Evolutionary conservation across 1,140 invertebrate species (phyloP).

Genomic region (Ceratina calcarata): DNA sequence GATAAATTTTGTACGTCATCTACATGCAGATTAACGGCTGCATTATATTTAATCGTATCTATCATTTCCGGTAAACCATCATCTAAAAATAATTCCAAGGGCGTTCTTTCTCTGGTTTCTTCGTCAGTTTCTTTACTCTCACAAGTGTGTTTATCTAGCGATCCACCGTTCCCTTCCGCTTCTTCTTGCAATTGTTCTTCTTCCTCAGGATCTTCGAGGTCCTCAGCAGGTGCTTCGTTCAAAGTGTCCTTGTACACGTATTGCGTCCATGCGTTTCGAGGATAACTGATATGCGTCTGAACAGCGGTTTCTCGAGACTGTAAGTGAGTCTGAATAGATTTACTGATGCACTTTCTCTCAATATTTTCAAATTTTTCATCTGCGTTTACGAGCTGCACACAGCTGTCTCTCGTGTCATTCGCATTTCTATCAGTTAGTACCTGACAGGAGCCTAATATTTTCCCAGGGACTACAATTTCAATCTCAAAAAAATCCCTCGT

Average conservation of each 20-base stretch:
- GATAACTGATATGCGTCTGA: slow-evolving; percentile 85
- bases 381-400: slow-evolving; percentile 81
- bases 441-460: slow-evolving; percentile 14
- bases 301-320: slow-evolving; percentile 77
- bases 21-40: slow-evolving; percentile 83
- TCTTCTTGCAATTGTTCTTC: slow-evolving; percentile 1
- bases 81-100: slow-evolving; percentile 63
- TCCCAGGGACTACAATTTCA: slow-evolving; percentile 78
- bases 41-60: slow-evolving; percentile 81
- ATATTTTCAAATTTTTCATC: slow-evolving; percentile 79
- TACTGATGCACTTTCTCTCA: slow-evolving; percentile 68
- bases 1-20: slow-evolving; percentile 83
- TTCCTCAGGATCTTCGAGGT: neutral
- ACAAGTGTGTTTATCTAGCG: neutral
- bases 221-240: neutral
- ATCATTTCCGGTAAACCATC: slow-evolving; percentile 54
- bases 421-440: slow-evolving; percentile 75
- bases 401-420: slow-evolving; percentile 83
- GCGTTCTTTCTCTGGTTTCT: neutral
- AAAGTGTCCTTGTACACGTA: slow-evolving; percentile 75
- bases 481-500: slow-evolving; percentile 82
- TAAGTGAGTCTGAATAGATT: slow-evolving; percentile 80
- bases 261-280: slow-evolving; percentile 86
- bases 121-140: slow-evolving; percentile 27
- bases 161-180: slow-evolving; percentile 36